These are phyloP conservation scores for Trinorchestia longiramus DNA, from an alignment of 1,140 invertebrate genomes.

Conservation along the genomic window DNA sequence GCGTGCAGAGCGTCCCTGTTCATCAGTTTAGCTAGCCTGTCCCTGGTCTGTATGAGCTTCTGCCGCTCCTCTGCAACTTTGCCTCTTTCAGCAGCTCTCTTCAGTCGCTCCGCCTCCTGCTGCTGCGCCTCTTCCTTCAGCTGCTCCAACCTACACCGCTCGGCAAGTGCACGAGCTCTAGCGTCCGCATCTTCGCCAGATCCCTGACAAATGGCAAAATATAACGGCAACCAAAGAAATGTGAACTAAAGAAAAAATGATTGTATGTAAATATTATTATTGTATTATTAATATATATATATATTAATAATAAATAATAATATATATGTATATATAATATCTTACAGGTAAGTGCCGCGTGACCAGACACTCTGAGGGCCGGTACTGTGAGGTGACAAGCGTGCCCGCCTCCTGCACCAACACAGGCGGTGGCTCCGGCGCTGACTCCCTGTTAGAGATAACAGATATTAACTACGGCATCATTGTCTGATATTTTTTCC, in stretches of 20 bases:
- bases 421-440: conserved; percentile 15
- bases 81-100: conserved; percentile 17
- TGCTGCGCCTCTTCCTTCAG: neutral
- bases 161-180: neutral
- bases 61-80: conserved; percentile 11
- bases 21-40: neutral
- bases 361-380: neutral
- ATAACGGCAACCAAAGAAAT: neutral
- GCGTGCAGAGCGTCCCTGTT: neutral
- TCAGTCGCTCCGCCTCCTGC: neutral
- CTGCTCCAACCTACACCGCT: neutral
- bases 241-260: no score
- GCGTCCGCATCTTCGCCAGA: neutral
- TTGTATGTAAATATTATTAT: no score
- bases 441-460: neutral
- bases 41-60: conserved; percentile 17
- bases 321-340: neutral
- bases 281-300: neutral
- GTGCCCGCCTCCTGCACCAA: conserved; percentile 46
- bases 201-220: neutral
- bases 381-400: neutral
- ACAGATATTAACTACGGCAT: no score
- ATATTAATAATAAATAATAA: neutral
- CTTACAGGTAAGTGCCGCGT: conserved; percentile 21
- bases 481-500: no score